Evolutionary conservation across 1,140 invertebrate genomes (phyloP), one percentile per base, ranked within the genome.

Genomic region (Plectrocnemia conspersa): DNA sequence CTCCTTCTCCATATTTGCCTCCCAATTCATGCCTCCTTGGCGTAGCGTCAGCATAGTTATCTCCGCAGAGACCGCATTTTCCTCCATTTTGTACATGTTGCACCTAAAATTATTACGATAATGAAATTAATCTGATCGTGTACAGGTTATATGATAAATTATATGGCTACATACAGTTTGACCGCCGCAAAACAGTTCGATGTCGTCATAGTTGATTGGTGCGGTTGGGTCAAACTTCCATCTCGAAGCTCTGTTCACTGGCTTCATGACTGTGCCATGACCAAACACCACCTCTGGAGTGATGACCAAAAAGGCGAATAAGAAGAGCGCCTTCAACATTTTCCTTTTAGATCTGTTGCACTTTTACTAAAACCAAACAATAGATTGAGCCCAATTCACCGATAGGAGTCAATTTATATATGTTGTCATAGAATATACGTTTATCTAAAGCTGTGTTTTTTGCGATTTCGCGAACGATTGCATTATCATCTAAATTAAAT

Each of bases 251-350:
- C 86, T 76, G 45, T 81, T 79, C 3, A 82, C 77, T 0, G 86
- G 86, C 54, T 82, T 76, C 57, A 85, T 65, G 64, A 89, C 68
- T 69, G 82, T 80, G 7, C 86, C 87, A 70, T 89, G 86, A 6
- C 77, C 79, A 32, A 19, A n/a, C 6, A 45, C 52, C 2, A 24
- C 5, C 3, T 25, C 6, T 2, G 47, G 47, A 10, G 21, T 16
- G 7, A 23, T 10, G 4, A 24, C 44, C 24, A 27, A 32, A 15
- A 47, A 29, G 15, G 10, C n/a, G 11, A 42, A 22, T 4, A 32
- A 1, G 4, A 32, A 11, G 6, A 32, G n/a, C 5, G 21, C 6
- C 33, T 24, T 27, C 44, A 47, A 29, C 44, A 47, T 47, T 15
- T 47, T 47, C n/a, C n/a, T n/a, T n/a, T n/a, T n/a, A n/a, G n/a